phyloP scores from a whole-genome alignment of 2,113 vertebrate species.

The Leptosomus discolor region DNA sequence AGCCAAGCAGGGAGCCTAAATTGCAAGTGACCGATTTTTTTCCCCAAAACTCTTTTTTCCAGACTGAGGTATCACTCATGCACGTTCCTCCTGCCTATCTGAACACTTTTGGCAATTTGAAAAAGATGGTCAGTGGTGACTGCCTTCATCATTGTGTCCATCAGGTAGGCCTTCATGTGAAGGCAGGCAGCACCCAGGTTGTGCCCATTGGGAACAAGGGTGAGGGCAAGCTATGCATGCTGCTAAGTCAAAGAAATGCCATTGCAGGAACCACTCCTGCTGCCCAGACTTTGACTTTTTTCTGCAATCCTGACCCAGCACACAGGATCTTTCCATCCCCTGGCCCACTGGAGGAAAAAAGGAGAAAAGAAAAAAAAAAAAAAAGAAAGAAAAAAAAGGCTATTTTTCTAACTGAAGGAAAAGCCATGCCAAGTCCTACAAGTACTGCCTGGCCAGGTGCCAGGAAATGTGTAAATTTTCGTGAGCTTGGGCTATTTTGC shows the following conservation, averaged over 20 bases:
- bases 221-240: neutral
- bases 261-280: slow-evolving; percentile 72
- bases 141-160: neutral
- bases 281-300: slow-evolving; percentile 77
- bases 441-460: slow-evolving; percentile 79
- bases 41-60: neutral
- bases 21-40: neutral
- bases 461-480: slow-evolving; percentile 83
- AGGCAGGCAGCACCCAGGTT: slow-evolving; percentile 31
- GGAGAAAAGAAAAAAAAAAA: neutral
- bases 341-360: slow-evolving; percentile 31
- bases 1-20: neutral
- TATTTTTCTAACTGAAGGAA: slow-evolving; percentile 86
- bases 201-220: neutral
- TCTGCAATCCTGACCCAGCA: slow-evolving; percentile 77
- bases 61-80: neutral
- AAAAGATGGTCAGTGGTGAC: neutral
- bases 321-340: slow-evolving; percentile 64
- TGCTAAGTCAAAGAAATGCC: slow-evolving; percentile 74
- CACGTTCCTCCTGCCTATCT: neutral
- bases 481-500: slow-evolving; percentile 80
- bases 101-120: neutral
- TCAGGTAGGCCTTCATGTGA: slow-evolving; percentile 1
- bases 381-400: neutral
- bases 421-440: slow-evolving; percentile 87